Percentiles rank a stretch among this genome's conserved stretches.
Evolutionary conservation across 2,113 vertebrate species (phyloP).

Genomic region (Halcyon malimbica): DNA sequence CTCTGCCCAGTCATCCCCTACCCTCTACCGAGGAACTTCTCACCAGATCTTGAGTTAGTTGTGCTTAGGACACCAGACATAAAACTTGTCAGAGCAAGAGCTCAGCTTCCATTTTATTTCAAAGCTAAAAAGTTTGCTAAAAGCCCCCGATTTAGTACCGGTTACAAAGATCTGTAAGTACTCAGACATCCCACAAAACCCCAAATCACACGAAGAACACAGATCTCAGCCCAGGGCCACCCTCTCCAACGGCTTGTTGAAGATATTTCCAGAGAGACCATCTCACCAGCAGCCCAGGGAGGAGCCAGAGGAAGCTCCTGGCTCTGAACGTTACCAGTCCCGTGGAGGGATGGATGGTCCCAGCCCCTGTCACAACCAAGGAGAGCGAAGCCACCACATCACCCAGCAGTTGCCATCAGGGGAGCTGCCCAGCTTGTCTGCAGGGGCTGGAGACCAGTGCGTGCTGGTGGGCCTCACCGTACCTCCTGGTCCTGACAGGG

Average conservation of each 20-base stretch:
- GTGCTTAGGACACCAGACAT: neutral
- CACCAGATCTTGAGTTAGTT: fast-evolving
- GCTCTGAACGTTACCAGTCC: fast-evolving
- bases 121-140: neutral
- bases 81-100: neutral
- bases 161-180: neutral
- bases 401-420: neutral
- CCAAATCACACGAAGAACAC: fast-evolving
- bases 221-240: neutral
- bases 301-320: neutral
- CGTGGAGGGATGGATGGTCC: neutral
- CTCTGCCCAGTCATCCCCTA: neutral
- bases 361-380: neutral
- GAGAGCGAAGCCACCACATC: neutral
- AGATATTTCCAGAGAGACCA: neutral
- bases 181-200: neutral
- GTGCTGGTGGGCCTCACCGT: neutral
- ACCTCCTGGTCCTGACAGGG: neutral
- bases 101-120: constrained; percentile 26
- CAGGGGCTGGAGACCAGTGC: fast-evolving
- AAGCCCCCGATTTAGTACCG: fast-evolving
- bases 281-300: fast-evolving
- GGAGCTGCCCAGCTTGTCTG: neutral
- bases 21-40: fast-evolving
- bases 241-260: too few relatives aligned